Evolutionary conservation across 2,888 invertebrate genomes (phyloP).

Genomic region (Amphipyra tragopoginis): DNA sequence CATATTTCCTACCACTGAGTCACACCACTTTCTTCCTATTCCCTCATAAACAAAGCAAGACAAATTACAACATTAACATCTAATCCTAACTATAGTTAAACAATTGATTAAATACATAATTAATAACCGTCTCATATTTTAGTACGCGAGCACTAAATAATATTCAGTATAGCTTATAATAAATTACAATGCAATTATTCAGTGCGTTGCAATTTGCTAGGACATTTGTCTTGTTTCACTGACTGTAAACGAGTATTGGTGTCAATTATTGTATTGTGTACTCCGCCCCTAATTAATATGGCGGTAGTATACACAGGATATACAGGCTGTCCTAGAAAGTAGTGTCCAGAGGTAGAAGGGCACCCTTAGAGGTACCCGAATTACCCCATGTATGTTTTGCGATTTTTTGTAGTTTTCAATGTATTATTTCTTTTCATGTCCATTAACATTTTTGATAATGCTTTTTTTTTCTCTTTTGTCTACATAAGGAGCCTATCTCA

Average conservation of each 20-base stretch:
- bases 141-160: conserved; percentile 16
- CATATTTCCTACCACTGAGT: not conserved
- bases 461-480: no score
- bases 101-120: conserved; percentile 18
- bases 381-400: no score
- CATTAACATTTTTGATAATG: no score
- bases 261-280: conserved; percentile 17
- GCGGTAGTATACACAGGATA: no score
- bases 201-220: conserved; percentile 28
- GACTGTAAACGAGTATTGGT: conserved; percentile 4
- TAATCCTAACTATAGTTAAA: conserved; percentile 2
- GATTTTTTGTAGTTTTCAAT: no score
- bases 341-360: no score
- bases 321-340: no score
- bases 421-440: no score
- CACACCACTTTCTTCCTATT: conserved; percentile 23
- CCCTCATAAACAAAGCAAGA: not conserved
- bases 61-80: not conserved
- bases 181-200: conserved; percentile 36
- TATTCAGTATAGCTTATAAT: conserved; percentile 11
- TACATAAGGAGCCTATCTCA: no score
- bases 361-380: no score
- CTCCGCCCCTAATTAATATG: conserved; percentile 6
- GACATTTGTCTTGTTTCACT: conserved; percentile 27
- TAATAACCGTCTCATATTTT: conserved; percentile 17